Conservation (phyloP, 2,797 vertebrate species). For the Neosilurus mollespiculum region DNA sequence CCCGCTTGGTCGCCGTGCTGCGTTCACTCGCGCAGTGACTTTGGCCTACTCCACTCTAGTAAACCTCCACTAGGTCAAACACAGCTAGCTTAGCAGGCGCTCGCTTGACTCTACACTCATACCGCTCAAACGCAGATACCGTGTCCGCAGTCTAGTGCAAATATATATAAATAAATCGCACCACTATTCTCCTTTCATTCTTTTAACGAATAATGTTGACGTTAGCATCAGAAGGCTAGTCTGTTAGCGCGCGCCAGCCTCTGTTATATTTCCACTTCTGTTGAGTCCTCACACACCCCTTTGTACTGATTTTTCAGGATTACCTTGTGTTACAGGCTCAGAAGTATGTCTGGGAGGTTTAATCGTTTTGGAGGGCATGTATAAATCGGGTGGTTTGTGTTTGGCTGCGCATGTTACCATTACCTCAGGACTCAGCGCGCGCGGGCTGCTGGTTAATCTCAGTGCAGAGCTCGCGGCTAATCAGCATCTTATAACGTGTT, state of each 20-base stretch:
- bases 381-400: neutral
- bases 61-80: conserved; percentile 52
- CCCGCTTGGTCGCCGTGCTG: neutral
- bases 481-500: conserved; percentile 49
- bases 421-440: neutral
- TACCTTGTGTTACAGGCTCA: neutral
- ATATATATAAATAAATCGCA: too few species aligned
- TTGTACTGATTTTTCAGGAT: neutral
- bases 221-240: conserved; percentile 40
- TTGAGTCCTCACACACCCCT: neutral
- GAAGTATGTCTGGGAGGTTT: neutral
- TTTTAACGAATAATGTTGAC: neutral
- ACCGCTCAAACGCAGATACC: too few species aligned
- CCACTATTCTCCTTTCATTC: too few species aligned
- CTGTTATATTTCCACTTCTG: neutral
- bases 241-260: conserved; percentile 29
- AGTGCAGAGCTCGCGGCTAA: conserved; percentile 18
- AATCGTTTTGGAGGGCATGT: neutral
- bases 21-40: conserved; percentile 48
- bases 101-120: neutral
- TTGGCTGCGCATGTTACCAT: neutral
- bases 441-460: conserved; percentile 26
- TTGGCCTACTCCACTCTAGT: conserved; percentile 60
- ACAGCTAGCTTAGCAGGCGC: conserved; percentile 1
- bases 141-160: neutral